Percentiles rank a stretch among this genome's conserved stretches.
phyloP scores from a whole-genome alignment of 2,888 invertebrate species.

The Drosophila longiperda region DNA sequence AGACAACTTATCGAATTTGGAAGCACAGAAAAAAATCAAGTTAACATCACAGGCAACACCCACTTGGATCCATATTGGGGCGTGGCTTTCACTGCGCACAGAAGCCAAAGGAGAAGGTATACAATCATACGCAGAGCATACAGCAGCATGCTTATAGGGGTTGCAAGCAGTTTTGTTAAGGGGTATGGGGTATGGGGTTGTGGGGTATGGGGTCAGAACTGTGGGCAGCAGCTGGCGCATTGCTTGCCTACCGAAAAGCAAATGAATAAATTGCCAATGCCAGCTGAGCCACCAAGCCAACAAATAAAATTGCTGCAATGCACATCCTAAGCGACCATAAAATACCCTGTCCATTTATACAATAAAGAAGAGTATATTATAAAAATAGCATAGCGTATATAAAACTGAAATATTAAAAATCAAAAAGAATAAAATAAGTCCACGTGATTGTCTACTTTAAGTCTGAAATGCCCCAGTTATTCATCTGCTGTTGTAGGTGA shows the following conservation, averaged over 20 bases:
- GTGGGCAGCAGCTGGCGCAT: conserved; percentile 57
- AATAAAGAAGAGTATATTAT: not conserved
- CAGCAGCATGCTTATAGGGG: conserved; percentile 1
- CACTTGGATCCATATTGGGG: conserved; percentile 21
- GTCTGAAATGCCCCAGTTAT: not conserved
- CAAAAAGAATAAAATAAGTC: not conserved
- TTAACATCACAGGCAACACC: conserved; percentile 16
- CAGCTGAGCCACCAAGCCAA: conserved; percentile 52
- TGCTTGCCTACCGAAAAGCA: conserved; percentile 53
- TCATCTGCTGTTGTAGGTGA: too few species aligned
- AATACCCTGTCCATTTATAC: not conserved
- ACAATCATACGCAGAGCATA: not conserved
- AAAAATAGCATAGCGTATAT: not conserved
- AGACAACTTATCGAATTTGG: not conserved
- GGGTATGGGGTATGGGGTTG: not conserved
- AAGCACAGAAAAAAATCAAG: not conserved
- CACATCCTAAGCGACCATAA: too few species aligned
- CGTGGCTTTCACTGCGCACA: conserved; percentile 45
- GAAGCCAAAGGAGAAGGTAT: conserved; percentile 21
- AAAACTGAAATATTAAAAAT: not conserved
- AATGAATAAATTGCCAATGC: conserved; percentile 57
- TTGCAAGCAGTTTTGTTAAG: not conserved
- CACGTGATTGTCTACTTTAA: not conserved
- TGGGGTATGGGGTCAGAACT: conserved; percentile 9
- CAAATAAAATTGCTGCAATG: conserved; percentile 11